phyloP scores from a whole-genome alignment of 2,888 invertebrate species.

The Coelopa pilipes region DNA sequence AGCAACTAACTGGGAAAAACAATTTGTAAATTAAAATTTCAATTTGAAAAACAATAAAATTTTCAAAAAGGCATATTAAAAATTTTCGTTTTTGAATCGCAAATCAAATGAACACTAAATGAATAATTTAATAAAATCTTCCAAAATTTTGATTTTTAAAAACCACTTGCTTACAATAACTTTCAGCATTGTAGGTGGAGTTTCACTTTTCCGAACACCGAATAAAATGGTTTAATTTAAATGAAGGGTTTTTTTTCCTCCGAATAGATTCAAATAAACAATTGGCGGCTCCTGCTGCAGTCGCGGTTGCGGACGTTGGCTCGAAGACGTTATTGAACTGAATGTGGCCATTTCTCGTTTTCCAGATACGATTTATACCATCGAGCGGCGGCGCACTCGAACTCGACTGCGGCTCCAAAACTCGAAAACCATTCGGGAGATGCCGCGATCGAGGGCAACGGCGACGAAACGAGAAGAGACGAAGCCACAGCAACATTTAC shows the following conservation, averaged over 20 bases:
- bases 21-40: not conserved
- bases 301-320: constrained; percentile 48
- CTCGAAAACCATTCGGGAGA: constrained; percentile 14
- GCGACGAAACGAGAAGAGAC: constrained; percentile 19
- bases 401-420: constrained; percentile 9
- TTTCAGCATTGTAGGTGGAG: constrained; percentile 55
- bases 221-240: not conserved
- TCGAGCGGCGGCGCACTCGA: constrained; percentile 17
- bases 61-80: not conserved
- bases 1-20: not conserved
- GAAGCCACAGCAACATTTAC: not conserved
- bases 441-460: constrained; percentile 22
- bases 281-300: not conserved
- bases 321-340: constrained; percentile 58
- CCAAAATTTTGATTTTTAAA: not conserved
- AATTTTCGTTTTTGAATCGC: not conserved
- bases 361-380: constrained; percentile 67
- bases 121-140: no score
- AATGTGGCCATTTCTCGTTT: constrained; percentile 60
- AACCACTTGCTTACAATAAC: constrained; percentile 58
- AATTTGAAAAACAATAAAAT: not conserved
- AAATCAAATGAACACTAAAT: not conserved
- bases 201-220: constrained; percentile 12
- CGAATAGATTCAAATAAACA: not conserved
- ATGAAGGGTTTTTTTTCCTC: not conserved